These are phyloP conservation scores for Deroptyus accipitrinus DNA, from an alignment of 2,113 vertebrate genomes.

Conservation along the genomic window DNA sequence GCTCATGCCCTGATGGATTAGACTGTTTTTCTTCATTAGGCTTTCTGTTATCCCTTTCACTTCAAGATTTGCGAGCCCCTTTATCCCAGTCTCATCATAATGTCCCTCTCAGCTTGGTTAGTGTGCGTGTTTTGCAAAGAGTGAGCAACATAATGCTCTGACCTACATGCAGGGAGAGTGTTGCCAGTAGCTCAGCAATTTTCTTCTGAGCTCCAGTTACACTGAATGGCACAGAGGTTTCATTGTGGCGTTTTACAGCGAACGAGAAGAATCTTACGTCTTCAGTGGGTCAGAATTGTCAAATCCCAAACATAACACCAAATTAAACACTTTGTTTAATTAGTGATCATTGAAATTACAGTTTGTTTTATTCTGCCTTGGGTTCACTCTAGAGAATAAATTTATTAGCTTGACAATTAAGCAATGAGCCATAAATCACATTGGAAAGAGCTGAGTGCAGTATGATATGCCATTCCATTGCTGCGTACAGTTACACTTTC, in stretches of 20 bases:
- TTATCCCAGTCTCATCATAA: not conserved
- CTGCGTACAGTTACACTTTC: not conserved
- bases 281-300: not conserved
- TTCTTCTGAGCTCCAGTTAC: not conserved
- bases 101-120: not conserved
- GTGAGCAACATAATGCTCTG: not conserved
- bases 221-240: not conserved
- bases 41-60: not conserved
- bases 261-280: not conserved
- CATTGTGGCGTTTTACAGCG: not conserved
- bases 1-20: not conserved
- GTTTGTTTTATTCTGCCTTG: not conserved
- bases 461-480: not conserved
- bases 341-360: not conserved
- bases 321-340: not conserved
- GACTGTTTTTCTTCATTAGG: not conserved
- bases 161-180: conserved; percentile 16
- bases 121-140: not conserved
- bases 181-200: conserved; percentile 31
- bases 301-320: not conserved
- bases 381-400: not conserved
- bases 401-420: not conserved
- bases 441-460: not conserved
- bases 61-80: not conserved
- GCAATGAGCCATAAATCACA: not conserved